phyloP scores from a whole-genome alignment of 2,113 vertebrate genomes.

The Panthera tigris region DNA sequence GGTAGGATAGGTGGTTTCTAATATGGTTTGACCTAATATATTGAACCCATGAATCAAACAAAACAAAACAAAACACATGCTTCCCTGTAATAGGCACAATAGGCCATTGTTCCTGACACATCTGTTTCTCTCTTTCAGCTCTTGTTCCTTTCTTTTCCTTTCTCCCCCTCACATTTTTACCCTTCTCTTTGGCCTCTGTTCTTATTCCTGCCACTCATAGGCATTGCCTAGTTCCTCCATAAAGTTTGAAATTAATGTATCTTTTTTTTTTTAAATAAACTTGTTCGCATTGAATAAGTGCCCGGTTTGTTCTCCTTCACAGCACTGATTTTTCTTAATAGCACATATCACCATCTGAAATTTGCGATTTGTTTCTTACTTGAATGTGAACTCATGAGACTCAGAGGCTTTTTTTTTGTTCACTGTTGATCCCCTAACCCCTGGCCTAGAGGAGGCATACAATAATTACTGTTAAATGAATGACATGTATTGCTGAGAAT shows the following conservation, averaged over 20 bases:
- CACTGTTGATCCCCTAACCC: background rate
- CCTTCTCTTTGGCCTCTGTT: background rate
- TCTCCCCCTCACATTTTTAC: background rate
- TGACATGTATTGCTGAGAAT: background rate
- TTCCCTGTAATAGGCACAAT: background rate
- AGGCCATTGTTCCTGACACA: background rate
- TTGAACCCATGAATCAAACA: background rate
- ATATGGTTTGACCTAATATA: background rate
- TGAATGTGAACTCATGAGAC: background rate
- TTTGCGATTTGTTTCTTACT: constrained; percentile 25
- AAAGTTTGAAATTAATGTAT: background rate
- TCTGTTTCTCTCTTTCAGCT: background rate
- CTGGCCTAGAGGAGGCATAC: background rate
- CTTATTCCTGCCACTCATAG: background rate
- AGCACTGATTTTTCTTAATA: background rate
- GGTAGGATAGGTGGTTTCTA: background rate
- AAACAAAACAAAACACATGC: background rate
- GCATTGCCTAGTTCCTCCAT: background rate
- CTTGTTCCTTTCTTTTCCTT: background rate
- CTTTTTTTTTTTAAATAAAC: background rate
- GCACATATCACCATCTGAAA: background rate
- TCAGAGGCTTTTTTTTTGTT: background rate
- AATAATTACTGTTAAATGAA: background rate
- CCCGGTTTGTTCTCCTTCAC: background rate
- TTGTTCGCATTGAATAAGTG: background rate